These are phyloP conservation scores for Esperia sulphurella DNA, from an alignment of 2,888 invertebrate species.

Conservation along the genomic window DNA sequence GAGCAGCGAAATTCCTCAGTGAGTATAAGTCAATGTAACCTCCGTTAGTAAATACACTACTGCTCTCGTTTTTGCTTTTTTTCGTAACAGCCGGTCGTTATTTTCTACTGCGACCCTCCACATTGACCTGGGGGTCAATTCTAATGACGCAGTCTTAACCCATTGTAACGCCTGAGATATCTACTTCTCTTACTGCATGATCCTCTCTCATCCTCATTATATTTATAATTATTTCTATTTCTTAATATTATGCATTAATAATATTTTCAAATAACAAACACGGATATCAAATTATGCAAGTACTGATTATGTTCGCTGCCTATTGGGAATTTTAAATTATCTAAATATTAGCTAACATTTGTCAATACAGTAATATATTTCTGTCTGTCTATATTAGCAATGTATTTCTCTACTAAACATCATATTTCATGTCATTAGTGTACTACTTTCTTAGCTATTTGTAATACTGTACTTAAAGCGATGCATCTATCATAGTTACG, in stretches of 20 bases:
- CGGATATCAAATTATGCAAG: not conserved
- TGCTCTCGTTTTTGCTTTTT: too few relatives aligned
- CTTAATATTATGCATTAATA: not conserved
- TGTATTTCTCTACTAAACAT: not conserved
- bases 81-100: too few relatives aligned
- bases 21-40: too few relatives aligned
- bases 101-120: too few relatives aligned
- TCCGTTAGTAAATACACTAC: too few relatives aligned
- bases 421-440: not conserved
- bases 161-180: too few relatives aligned
- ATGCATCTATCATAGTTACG: slow-evolving; percentile 14
- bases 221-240: not conserved
- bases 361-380: not conserved
- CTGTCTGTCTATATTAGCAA: not conserved
- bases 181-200: too few relatives aligned
- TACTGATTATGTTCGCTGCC: not conserved
- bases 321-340: not conserved
- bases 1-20: too few relatives aligned
- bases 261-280: not conserved
- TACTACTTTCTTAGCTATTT: not conserved
- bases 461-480: not conserved
- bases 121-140: too few relatives aligned
- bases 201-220: too few relatives aligned
- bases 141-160: too few relatives aligned
- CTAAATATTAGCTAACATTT: not conserved